Evolutionary conservation across 37 sponge, comb jelly and placozoan species (phyloP).

Genomic region (Agelas oroides): DNA sequence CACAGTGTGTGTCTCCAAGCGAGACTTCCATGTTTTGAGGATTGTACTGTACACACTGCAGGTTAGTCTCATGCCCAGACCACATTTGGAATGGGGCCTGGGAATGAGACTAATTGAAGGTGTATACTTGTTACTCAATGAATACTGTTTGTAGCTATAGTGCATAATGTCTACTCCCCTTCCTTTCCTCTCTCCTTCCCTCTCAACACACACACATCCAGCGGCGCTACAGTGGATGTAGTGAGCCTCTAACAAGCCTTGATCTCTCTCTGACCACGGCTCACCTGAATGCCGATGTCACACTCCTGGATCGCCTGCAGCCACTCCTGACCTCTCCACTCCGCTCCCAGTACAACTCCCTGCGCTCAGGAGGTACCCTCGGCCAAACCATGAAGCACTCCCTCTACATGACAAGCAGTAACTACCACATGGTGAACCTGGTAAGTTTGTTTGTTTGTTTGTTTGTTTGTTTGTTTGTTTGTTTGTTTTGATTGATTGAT

Average conservation of each 20-base stretch:
- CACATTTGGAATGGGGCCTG: no score
- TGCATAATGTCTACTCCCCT: no score
- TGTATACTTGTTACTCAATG: no score
- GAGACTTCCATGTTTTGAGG: no score
- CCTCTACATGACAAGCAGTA: slow-evolving; percentile 64
- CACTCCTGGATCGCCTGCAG: slow-evolving; percentile 57
- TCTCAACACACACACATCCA: slow-evolving; percentile 11
- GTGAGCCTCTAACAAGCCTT: slow-evolving; percentile 2
- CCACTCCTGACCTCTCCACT: slow-evolving; percentile 11
- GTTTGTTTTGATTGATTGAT: not conserved
- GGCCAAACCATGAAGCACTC: slow-evolving; percentile 40
- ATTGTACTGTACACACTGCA: no score
- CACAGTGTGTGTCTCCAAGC: no score
- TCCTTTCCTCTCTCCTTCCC: no score
- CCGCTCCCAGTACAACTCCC: not conserved
- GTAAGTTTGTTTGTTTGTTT: not conserved
- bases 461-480: not conserved
- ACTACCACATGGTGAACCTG: slow-evolving; percentile 34
- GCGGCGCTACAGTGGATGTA: not conserved
- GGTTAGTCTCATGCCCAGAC: no score
- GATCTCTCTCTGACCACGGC: slow-evolving; percentile 17
- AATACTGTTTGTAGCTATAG: no score
- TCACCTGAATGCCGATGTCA: slow-evolving; percentile 47
- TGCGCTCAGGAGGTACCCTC: not conserved
- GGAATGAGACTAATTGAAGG: no score